Base-by-base conservation (phyloP, 2,113 vertebrate species). In the Motacilla alba region DNA sequence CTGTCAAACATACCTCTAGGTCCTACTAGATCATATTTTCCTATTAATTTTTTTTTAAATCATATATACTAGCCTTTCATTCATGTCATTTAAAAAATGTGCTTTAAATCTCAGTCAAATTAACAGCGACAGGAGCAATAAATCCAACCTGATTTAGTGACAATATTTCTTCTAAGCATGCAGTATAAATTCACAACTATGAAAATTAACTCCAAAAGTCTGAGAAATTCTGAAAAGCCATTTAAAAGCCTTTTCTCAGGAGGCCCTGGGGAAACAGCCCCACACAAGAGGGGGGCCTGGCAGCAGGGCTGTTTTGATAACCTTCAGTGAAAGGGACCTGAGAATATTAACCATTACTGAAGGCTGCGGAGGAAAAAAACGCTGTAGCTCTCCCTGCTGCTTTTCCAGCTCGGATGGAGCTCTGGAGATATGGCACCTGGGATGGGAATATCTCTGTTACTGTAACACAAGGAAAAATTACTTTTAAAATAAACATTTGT, bases 201-300 rank as follows among this genome's bases (percentile, higher is more conserved):
- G 68, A 74, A 88, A 95, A 90, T 72, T n/a, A 86, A 91, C 64
- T 63, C 63, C 43, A 27, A 84, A 79, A 70, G 78, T 43, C 90
- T 87, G 64, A 92, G 80, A 89, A 87, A 94, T 76, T 77, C 91
- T 56, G 37, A 91, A 75, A 82, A 93, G 68, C 78, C 49, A 30
- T 70, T 89, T 69, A 77, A 90, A 94, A 72, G 46, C 67, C 7
- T 77, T 87, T 91, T 86, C 72, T 53, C 81, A 52, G 41, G 84
- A 89, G 86, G 37, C 44, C 41, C 47, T 37, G 68, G 15, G 24
- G 50, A 82, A 95, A 63, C 44, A 85, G 84, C 68, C 62, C 46
- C 0, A 0, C 33, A 47, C 33, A 50, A 44, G 67, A 47, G 26
- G 8, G n/a, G 62, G 35, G 44, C 24, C 43, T 89, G 91, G 58